A percentile compares a stretch with the other conserved stretches of the same genome.
phyloP scores from a whole-genome alignment of 2,888 invertebrate genomes.

The Lamellibrachia columna region DNA sequence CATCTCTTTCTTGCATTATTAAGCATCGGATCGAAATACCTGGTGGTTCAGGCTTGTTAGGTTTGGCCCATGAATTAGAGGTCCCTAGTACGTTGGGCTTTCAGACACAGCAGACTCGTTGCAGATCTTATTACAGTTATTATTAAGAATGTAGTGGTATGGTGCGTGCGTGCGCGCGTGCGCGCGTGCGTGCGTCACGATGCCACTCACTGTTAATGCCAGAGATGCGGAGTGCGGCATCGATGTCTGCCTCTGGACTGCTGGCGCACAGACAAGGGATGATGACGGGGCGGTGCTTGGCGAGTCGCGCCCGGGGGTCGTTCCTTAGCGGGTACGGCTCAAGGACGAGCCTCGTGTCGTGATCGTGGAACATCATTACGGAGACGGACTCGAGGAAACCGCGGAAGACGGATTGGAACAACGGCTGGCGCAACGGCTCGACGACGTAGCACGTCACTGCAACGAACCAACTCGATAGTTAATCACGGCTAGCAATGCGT shows the following conservation, averaged over 20 bases:
- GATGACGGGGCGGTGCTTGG: neutral
- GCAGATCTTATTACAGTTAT: too few relatives aligned
- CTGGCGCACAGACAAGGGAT: neutral
- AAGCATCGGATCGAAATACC: too few relatives aligned
- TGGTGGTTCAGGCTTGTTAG: too few relatives aligned
- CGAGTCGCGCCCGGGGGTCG: neutral
- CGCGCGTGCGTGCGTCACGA: neutral
- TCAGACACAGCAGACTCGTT: too few relatives aligned
- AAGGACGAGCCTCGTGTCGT: slow-evolving; percentile 7
- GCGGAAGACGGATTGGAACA: neutral
- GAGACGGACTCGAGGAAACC: neutral
- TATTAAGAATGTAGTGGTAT: too few relatives aligned
- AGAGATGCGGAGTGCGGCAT: neutral
- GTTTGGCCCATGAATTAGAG: too few relatives aligned
- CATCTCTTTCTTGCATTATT: too few relatives aligned
- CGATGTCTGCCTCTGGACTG: neutral
- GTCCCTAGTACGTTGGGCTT: too few relatives aligned
- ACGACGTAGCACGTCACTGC: neutral
- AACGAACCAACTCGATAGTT: neutral
- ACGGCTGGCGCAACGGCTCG: neutral
- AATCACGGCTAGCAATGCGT: too few relatives aligned
- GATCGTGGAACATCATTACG: neutral
- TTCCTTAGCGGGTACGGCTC: neutral
- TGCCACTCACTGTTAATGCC: neutral
- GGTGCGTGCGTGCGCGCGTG: too few relatives aligned